Evolutionary conservation across 2,888 invertebrate species (phyloP).

Genomic region (Melanotus villosus): DNA sequence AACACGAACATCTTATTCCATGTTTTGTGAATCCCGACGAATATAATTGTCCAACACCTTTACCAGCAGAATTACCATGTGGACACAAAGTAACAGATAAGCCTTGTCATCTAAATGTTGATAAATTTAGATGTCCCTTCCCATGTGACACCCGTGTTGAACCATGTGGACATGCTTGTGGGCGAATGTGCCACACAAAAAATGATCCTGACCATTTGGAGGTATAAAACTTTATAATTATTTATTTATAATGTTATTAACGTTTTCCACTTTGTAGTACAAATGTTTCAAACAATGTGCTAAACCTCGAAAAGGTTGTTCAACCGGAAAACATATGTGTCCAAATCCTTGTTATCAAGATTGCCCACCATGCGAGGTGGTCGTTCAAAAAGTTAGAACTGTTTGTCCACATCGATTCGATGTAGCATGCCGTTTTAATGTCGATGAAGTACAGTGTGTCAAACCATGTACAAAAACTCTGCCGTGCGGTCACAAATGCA

Average conservation of each 20-base stretch:
- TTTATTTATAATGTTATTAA: conserved; percentile 68
- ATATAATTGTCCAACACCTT: conserved; percentile 62
- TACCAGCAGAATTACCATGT: conserved; percentile 48
- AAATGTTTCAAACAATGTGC: conserved; percentile 69
- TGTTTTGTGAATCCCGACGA: conserved; percentile 69
- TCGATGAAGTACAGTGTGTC: conserved; percentile 66
- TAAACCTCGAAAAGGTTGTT: conserved; percentile 63
- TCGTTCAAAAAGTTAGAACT: conserved; percentile 68
- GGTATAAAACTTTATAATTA: conserved; percentile 74
- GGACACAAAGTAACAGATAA: conserved; percentile 60
- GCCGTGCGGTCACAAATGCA: conserved; percentile 71
- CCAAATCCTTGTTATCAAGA: conserved; percentile 68
- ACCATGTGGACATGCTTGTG: conserved; percentile 77
- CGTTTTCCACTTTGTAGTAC: conserved; percentile 72
- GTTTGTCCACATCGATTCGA: conserved; percentile 69
- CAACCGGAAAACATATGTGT: conserved; percentile 51
- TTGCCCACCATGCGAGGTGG: conserved; percentile 69
- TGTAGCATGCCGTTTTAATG: conserved; percentile 67
- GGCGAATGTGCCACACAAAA: conserved; percentile 71
- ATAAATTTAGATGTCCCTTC: conserved; percentile 65
- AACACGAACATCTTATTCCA: conserved; percentile 66
- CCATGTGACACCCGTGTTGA: conserved; percentile 71
- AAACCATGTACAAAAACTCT: conserved; percentile 69
- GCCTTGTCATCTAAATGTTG: conserved; percentile 65
- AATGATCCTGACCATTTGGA: conserved; percentile 74